These are phyloP conservation scores for Ceramica pisi DNA, from an alignment of 2,888 invertebrate genomes.

Conservation along the genomic window DNA sequence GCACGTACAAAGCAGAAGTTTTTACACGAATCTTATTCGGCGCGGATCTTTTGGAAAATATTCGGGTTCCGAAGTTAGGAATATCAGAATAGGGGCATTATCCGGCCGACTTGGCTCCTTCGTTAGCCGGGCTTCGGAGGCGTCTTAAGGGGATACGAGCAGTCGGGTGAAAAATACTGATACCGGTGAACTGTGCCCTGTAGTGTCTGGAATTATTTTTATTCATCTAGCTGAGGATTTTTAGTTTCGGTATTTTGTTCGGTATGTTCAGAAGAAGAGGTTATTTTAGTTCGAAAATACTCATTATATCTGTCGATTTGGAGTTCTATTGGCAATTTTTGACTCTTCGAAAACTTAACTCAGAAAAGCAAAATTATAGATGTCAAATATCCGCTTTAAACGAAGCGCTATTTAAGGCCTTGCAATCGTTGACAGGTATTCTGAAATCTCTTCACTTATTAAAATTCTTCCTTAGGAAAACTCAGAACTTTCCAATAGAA, in stretches of 20 bases:
- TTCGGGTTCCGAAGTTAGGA: conserved; percentile 61
- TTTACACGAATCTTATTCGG: conserved; percentile 53
- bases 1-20: conserved; percentile 62
- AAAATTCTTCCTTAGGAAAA: neutral
- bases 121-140: conserved; percentile 60
- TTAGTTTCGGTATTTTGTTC: conserved; percentile 6
- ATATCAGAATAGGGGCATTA: conserved; percentile 70
- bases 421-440: neutral
- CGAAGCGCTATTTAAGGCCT: neutral
- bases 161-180: conserved; percentile 75
- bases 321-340: neutral
- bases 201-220: conserved; percentile 46
- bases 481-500: conserved; percentile 14
- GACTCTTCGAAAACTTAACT: neutral
- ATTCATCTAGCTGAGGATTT: conserved; percentile 19
- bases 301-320: neutral
- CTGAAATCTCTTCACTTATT: conserved; percentile 7
- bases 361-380: neutral
- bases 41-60: conserved; percentile 58
- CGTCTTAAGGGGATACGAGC: conserved; percentile 64
- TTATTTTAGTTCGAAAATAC: neutral
- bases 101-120: conserved; percentile 74
- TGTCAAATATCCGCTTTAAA: neutral
- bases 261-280: neutral
- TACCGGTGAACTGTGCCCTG: conserved; percentile 69